Conservation (phyloP, 2,113 vertebrate genomes). For the Thomomys bottae region DNA sequence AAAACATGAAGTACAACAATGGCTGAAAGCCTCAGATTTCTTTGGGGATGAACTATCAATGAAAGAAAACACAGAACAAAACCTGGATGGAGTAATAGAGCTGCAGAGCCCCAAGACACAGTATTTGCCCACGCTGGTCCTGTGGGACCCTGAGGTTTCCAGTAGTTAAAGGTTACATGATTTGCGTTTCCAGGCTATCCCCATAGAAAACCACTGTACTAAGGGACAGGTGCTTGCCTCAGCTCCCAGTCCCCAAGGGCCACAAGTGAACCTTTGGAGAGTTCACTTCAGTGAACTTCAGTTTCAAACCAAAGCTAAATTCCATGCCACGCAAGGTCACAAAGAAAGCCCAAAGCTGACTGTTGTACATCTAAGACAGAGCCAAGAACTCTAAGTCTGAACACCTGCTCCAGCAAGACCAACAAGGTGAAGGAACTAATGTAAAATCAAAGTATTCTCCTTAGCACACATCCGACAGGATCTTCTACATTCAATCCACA, state of each 20-base stretch:
- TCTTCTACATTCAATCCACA: not conserved
- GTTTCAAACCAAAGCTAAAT: conserved; percentile 33
- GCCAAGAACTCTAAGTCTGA: not conserved
- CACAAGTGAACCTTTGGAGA: not conserved
- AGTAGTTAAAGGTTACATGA: not conserved
- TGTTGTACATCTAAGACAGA: conserved; percentile 8
- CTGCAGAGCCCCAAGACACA: not conserved
- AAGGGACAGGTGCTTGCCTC: not conserved
- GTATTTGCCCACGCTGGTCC: not conserved
- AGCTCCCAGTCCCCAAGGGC: not conserved
- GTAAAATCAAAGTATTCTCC: not conserved
- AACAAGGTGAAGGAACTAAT: not conserved
- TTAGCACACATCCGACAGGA: not conserved
- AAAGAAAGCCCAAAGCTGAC: not conserved
- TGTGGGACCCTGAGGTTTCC: not conserved
- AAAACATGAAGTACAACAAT: not conserved
- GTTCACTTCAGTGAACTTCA: conserved; percentile 42
- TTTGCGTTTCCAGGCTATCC: not conserved
- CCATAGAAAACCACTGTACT: not conserved
- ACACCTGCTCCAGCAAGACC: not conserved
- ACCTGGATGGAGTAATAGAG: not conserved
- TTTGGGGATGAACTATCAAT: not conserved
- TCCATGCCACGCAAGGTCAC: not conserved
- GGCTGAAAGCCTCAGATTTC: not conserved
- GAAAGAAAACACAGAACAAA: not conserved